phyloP scores from a whole-genome alignment of 2,113 vertebrate species.

The Microtus oregoni region DNA sequence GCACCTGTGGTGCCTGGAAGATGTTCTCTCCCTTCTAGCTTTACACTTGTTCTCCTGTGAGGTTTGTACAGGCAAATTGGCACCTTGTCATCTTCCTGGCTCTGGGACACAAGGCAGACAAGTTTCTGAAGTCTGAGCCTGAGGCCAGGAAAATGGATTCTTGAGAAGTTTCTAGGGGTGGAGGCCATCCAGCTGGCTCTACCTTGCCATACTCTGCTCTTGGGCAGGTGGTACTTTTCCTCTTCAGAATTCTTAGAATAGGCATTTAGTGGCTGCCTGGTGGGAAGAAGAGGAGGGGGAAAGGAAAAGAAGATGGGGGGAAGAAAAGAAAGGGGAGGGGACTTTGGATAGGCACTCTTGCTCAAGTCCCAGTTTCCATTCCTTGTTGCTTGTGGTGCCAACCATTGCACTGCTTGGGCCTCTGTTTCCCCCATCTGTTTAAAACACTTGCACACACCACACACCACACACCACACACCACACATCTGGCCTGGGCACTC shows the following conservation, averaged over 20 bases:
- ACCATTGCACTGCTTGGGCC: neutral
- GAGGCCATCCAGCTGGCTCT: neutral
- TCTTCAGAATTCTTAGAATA: slow-evolving; percentile 58
- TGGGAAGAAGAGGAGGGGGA: neutral
- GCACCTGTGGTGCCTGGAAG: neutral
- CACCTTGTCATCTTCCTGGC: neutral
- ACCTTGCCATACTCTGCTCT: neutral
- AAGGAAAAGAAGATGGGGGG: too few species aligned
- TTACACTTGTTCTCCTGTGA: neutral
- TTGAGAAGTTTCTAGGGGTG: neutral
- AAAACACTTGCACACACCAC: neutral
- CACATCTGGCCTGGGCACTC: neutral
- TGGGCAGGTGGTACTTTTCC: slow-evolving; percentile 19
- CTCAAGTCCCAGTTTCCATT: neutral
- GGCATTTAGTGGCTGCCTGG: neutral
- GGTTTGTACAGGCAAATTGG: neutral
- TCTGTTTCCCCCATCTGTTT: slow-evolving; percentile 1
- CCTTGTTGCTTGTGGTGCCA: neutral
- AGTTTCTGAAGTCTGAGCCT: neutral
- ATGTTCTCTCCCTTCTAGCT: neutral
- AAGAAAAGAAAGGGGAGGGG: neutral
- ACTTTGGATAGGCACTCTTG: neutral
- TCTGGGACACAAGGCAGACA: neutral
- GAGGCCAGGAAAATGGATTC: slow-evolving; percentile 3
- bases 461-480: too few species aligned